Percentiles rank a stretch among this genome's conserved stretches.
Conservation (phyloP, 2,113 vertebrate species). For the Falcunculus frontatus region DNA sequence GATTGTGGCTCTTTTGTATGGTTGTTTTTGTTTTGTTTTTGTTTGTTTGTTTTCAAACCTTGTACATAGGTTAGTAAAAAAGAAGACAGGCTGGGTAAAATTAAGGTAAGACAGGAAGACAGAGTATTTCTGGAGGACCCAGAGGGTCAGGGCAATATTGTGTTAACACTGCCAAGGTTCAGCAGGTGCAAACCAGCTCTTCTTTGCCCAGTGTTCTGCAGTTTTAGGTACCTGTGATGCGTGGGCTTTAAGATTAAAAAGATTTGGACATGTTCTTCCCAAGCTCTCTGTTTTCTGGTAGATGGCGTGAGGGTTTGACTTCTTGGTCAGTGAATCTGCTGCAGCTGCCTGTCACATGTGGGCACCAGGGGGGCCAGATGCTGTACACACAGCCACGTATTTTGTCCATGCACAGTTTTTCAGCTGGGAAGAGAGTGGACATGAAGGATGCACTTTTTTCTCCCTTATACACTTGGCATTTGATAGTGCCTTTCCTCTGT, state of each 20-base stretch:
- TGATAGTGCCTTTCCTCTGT: background rate
- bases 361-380: background rate
- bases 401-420: background rate
- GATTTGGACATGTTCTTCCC: background rate
- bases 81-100: background rate
- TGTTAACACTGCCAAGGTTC: background rate
- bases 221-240: background rate
- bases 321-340: background rate
- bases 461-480: background rate
- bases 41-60: background rate
- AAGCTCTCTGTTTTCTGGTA: background rate
- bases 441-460: background rate
- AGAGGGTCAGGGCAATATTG: background rate
- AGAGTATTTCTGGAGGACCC: background rate
- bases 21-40: background rate
- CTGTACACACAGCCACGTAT: fast-evolving
- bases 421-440: background rate
- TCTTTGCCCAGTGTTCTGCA: background rate
- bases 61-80: background rate
- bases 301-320: background rate
- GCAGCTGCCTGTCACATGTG: fast-evolving
- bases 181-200: background rate
- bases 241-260: background rate
- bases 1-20: background rate
- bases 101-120: background rate